phyloP scores from a whole-genome alignment of 2,888 invertebrate genomes.

The Morpho deidamia region DNA sequence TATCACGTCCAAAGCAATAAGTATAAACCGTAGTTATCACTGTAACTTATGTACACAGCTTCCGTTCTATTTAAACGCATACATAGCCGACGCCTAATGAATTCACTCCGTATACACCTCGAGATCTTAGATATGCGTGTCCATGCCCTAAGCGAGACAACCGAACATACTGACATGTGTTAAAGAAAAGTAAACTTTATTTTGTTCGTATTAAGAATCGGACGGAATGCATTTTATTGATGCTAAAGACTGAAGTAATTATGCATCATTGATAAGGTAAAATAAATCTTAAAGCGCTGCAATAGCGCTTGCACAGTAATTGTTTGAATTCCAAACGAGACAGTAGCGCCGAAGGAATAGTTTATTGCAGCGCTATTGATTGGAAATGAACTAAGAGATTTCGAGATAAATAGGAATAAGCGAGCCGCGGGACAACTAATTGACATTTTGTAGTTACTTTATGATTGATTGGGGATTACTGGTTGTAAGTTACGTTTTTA shows the following conservation, averaged over 20 bases:
- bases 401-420: conserved; percentile 13
- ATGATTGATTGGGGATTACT: neutral
- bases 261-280: conserved; percentile 26
- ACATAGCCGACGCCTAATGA: conserved; percentile 53
- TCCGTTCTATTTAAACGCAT: conserved; percentile 74
- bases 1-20: conserved; percentile 16
- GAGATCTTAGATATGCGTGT: conserved; percentile 68
- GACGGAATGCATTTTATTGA: conserved; percentile 13
- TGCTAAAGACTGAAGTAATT: conserved; percentile 25
- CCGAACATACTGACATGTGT: conserved; percentile 14
- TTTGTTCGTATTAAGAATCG: conserved; percentile 11
- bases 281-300: conserved; percentile 27
- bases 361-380: conserved; percentile 43
- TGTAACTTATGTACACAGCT: conserved; percentile 51
- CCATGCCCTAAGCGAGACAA: conserved; percentile 41
- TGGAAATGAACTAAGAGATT: conserved; percentile 33
- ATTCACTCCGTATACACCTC: conserved; percentile 58
- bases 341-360: conserved; percentile 36
- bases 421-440: conserved; percentile 19
- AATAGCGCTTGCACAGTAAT: conserved; percentile 24
- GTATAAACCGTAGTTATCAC: conserved; percentile 44
- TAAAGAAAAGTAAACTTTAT: conserved; percentile 31
- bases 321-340: conserved; percentile 30
- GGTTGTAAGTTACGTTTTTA: neutral
- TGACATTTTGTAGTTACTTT: conserved; percentile 10